Base-by-base conservation (phyloP, 2,888 invertebrate genomes). In the Macaria liturata region DNA sequence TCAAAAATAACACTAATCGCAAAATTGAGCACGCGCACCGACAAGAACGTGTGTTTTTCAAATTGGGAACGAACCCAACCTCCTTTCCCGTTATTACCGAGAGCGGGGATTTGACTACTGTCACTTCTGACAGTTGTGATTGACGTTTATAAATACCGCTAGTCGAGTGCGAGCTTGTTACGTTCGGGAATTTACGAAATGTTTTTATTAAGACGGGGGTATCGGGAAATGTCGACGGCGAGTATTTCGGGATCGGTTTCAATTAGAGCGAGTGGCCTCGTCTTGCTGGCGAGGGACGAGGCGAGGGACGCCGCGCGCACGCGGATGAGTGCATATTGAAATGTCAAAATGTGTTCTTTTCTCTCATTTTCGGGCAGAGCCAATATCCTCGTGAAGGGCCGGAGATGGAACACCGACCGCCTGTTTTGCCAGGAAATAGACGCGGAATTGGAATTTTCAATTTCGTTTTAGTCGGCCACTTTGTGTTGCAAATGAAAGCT, bases 1-100 rank as follows among this genome's bases (percentile, higher is more conserved):
- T 91, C 89, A 85, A 87, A 88, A 88, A 87, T 88, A 88, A 88
- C 88, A 87, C 90, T 91, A 91, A 91, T 91, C 90, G 88, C 82
- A 84, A 84, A 87, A 84, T 81, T 83, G 83, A 86, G 88, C 89
- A 89, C 89, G 89, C 88, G 89, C 89, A 80, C 72, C 75, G 76
- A 83, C 81, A 61, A 65, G 80, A 85, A 88, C 90, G 91, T 90
- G 90, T 89, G 89, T 87, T 90, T 88, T 89, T 88, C 88, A 84
- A 88, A 90, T 87, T 89, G 84, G 78, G 84, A 85, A 79, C 69
- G 70, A 66, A 70, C 67, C 72, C 59, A 70, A 67, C 78, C 80
- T 88, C 84, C 85, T 88, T 84, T 80, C 75, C 84, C 84, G 81
- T 84, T 84, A 88, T 84, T 88, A 86, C 84, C 75, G 84, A 83